Evolutionary conservation across 2,888 invertebrate genomes (phyloP), one percentile per base, ranked within the genome.

Genomic region (Polyploca ridens): DNA sequence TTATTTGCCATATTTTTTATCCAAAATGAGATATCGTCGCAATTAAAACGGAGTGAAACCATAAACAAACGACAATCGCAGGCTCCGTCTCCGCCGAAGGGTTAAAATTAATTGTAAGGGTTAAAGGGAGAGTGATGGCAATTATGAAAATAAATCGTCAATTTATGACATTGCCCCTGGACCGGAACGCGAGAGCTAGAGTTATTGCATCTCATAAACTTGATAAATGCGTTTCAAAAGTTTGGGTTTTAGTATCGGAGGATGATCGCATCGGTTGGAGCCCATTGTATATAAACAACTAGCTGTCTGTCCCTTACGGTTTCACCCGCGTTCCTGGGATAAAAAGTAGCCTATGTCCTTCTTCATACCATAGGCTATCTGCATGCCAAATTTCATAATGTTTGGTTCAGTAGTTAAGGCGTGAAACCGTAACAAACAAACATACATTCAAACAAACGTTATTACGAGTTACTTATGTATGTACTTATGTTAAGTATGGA

Each of bases 71-170:
- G 16, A 54, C 54, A 54, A 19, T 19, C 54, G 19, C 54, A 54
- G 54, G 7, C 54, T 16, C 10, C 54, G 19, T 54, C 54, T 54
- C 54, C 19, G 19, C 54, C 19, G 54, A 54, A 16, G 54, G 54
- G 19, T 54, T 54, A 19, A 49, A 16, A 19, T 54, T 54, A 19
- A 54, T 54, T 54, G 6, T 7, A 19, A 7, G 16, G 54, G 54
- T 54, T 10, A 19, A 19, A 10, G 1, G 19, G 19, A 5, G 49
- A 54, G 54, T 19, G 19, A 54, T 54, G 19, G 57, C 63, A 74
- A 74, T 79, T 82, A 79, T 82, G 78, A 74, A 74, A 79, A 81
- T 78, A 75, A 74, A 73, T 74, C 71, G 73, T 54, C 73, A 73
- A 80, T 82, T 79, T 76, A 75, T 72, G 71, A 70, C 59, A 61